These are phyloP conservation scores for Cheilosia pagana DNA, from an alignment of 2,888 invertebrate genomes.

Conservation along the genomic window DNA sequence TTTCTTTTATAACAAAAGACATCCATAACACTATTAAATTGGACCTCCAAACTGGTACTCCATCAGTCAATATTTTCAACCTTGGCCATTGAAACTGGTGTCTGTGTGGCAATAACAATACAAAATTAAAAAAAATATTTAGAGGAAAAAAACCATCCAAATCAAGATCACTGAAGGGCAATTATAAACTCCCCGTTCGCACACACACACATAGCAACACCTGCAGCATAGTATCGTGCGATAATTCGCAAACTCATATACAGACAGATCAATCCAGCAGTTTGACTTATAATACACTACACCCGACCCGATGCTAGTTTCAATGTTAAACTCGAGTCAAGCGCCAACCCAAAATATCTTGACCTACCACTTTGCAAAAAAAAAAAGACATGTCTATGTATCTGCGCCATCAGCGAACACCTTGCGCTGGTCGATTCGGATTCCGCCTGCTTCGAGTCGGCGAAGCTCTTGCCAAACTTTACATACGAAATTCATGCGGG, in stretches of 20 bases:
- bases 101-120: slow-evolving; percentile 63
- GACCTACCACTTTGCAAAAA: slow-evolving; percentile 75
- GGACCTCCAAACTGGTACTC: slow-evolving; percentile 73
- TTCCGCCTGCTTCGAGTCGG: background rate
- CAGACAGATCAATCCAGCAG: slow-evolving; percentile 49
- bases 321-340: slow-evolving; percentile 67
- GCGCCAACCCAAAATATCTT: slow-evolving; percentile 68
- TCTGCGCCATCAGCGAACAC: background rate
- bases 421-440: slow-evolving; percentile 1
- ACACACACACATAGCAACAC: slow-evolving; percentile 40
- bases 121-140: slow-evolving; percentile 13
- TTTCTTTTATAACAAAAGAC: slow-evolving; percentile 34
- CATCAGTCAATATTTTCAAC: slow-evolving; percentile 74
- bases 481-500: slow-evolving; percentile 36
- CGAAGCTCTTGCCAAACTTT: slow-evolving; percentile 56
- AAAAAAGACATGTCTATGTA: slow-evolving; percentile 31
- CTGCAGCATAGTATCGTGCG: slow-evolving; percentile 28
- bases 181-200: slow-evolving; percentile 50
- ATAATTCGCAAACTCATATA: slow-evolving; percentile 59
- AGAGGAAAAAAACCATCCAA: slow-evolving; percentile 46
- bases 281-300: slow-evolving; percentile 33
- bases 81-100: slow-evolving; percentile 73
- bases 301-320: slow-evolving; percentile 52
- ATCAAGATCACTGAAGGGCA: slow-evolving; percentile 75
- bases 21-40: slow-evolving; percentile 60